phyloP scores from a whole-genome alignment of 2,797 vertebrate species.

The Borostomias antarcticus region DNA sequence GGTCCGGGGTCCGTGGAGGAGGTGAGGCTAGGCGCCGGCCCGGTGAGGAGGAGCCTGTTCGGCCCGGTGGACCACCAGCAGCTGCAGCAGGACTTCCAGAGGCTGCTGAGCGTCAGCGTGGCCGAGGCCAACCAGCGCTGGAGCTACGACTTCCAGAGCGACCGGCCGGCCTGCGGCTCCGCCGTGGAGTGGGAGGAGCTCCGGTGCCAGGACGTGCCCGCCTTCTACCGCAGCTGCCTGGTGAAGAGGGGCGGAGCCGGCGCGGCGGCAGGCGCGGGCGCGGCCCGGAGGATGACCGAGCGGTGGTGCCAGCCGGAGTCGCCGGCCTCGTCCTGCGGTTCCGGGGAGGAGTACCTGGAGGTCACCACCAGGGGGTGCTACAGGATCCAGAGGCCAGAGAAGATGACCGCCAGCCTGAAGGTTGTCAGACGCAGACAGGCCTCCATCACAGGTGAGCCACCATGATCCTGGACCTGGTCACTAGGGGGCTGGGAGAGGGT shows the following conservation, averaged over 20 bases:
- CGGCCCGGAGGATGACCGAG: background rate
- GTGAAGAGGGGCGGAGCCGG: slow-evolving; percentile 29
- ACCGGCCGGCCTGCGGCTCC: slow-evolving; percentile 47
- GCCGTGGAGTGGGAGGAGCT: slow-evolving; percentile 78
- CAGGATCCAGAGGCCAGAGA: slow-evolving; percentile 37
- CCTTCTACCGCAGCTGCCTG: slow-evolving; percentile 75
- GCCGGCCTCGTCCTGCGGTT: slow-evolving; percentile 48
- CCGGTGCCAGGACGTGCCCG: slow-evolving; percentile 67
- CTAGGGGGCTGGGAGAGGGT: background rate
- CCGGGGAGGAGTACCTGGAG: slow-evolving; percentile 69
- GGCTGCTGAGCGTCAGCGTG: slow-evolving; percentile 60
- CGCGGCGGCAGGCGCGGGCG: background rate
- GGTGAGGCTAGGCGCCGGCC: slow-evolving; percentile 44
- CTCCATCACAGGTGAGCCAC: slow-evolving; percentile 74
- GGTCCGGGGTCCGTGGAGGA: slow-evolving; percentile 49
- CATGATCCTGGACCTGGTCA: background rate
- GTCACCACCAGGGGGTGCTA: slow-evolving; percentile 61
- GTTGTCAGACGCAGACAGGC: slow-evolving; percentile 68
- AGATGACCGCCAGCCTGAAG: slow-evolving; percentile 16
- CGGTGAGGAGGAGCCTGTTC: slow-evolving; percentile 72
- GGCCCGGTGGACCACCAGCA: slow-evolving; percentile 79
- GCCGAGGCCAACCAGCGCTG: slow-evolving; percentile 75
- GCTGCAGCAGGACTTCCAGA: slow-evolving; percentile 78
- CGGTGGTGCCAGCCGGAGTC: background rate
- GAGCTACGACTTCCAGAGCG: slow-evolving; percentile 79